These are phyloP conservation scores for Imbricaverruca yamaguchii DNA, from an alignment of 2,888 invertebrate species.

Conservation along the genomic window DNA sequence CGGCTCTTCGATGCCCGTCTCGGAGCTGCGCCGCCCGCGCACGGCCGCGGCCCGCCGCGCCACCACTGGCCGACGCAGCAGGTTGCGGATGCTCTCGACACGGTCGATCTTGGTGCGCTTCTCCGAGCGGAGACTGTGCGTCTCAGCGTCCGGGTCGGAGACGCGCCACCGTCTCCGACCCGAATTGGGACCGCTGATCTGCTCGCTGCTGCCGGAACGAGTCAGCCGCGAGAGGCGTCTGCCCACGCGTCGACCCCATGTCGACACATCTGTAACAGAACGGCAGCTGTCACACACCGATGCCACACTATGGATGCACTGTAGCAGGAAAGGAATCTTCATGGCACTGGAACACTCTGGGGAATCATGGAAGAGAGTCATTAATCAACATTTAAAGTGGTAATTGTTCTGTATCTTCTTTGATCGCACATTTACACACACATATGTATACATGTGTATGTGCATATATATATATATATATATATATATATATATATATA, in stretches of 20 bases:
- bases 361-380: too few species aligned
- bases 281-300: too few species aligned
- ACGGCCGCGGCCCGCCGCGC: not conserved
- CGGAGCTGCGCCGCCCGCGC: not conserved
- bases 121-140: conserved; percentile 16
- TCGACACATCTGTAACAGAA: conserved; percentile 47
- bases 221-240: conserved; percentile 66
- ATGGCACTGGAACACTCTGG: too few species aligned
- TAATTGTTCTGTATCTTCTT: too few species aligned
- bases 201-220: conserved; percentile 55
- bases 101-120: conserved; percentile 31
- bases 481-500: too few species aligned
- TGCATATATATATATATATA: too few species aligned
- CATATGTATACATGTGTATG: too few species aligned
- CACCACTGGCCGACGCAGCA: conserved; percentile 29
- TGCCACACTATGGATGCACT: too few species aligned
- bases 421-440: too few species aligned
- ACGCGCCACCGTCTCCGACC: conserved; percentile 8
- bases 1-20: not conserved
- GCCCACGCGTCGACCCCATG: conserved; percentile 71
- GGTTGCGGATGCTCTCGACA: conserved; percentile 33
- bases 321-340: too few species aligned
- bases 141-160: conserved; percentile 10
- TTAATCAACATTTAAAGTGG: too few species aligned
- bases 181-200: conserved; percentile 34